phyloP scores from a whole-genome alignment of 2,888 invertebrate species.

The Nycteola revayana region DNA sequence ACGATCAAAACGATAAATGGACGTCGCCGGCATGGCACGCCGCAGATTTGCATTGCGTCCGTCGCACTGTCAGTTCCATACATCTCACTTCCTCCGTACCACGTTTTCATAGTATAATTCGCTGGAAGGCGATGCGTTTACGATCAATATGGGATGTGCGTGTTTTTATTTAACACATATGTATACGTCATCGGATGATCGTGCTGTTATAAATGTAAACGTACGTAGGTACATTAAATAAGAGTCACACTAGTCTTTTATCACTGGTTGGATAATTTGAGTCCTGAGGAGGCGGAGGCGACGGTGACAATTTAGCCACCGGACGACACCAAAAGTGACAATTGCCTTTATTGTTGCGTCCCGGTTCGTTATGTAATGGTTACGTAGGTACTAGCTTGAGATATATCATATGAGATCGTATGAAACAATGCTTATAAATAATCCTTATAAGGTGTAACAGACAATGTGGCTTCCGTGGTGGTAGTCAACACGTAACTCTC shows the following conservation, averaged over 20 bases:
- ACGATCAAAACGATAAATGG: slow-evolving; percentile 55
- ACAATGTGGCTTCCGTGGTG: slow-evolving; percentile 47
- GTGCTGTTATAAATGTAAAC: slow-evolving; percentile 11
- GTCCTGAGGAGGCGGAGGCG: slow-evolving; percentile 39
- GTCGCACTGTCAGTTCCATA: slow-evolving; percentile 59
- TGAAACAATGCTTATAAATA: slow-evolving; percentile 28
- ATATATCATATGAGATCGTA: slow-evolving; percentile 20
- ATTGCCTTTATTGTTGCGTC: slow-evolving; percentile 51
- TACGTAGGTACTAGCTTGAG: slow-evolving; percentile 1
- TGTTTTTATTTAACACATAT: slow-evolving; percentile 29
- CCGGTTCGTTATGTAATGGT: slow-evolving; percentile 18
- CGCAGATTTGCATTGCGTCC: slow-evolving; percentile 72
- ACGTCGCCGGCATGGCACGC: slow-evolving; percentile 48
- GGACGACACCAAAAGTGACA: slow-evolving; percentile 59
- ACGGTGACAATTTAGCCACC: slow-evolving; percentile 55
- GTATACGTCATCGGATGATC: slow-evolving; percentile 6
- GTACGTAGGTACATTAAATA: neutral
- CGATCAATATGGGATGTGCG: slow-evolving; percentile 34
- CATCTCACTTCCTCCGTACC: slow-evolving; percentile 56
- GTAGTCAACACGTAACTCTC: slow-evolving; percentile 24
- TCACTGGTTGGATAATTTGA: slow-evolving; percentile 25
- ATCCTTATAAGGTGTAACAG: slow-evolving; percentile 26
- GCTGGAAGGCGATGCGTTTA: slow-evolving; percentile 48
- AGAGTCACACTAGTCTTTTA: slow-evolving; percentile 10
- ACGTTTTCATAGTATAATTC: slow-evolving; percentile 49